A percentile compares a stretch with the other conserved stretches of the same genome.
These are phyloP conservation scores for Falco naumanni DNA, from an alignment of 2,797 vertebrate genomes.

Conservation along the genomic window DNA sequence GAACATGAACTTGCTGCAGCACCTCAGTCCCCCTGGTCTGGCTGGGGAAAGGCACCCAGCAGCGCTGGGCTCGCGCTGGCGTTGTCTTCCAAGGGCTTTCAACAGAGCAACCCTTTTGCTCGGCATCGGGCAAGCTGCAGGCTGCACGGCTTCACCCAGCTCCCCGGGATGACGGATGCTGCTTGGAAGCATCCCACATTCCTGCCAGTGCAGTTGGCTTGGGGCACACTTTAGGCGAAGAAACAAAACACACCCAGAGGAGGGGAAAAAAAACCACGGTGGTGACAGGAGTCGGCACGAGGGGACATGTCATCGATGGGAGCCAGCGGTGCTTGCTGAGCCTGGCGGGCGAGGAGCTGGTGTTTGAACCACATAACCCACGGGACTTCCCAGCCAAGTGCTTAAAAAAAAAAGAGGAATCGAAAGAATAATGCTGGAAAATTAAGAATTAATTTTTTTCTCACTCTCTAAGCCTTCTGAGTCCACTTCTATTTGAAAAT, in stretches of 20 bases:
- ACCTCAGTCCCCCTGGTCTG: not conserved
- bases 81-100: not conserved
- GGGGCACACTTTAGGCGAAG: not conserved
- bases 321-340: not conserved
- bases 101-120: not conserved
- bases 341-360: not conserved
- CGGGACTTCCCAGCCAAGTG: rapidly evolving
- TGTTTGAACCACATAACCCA: not conserved
- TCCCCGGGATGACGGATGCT: not conserved
- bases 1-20: not conserved
- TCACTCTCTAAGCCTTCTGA: rapidly evolving
- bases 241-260: not conserved
- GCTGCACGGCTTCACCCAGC: not conserved
- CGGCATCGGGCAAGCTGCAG: rapidly evolving
- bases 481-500: rapidly evolving
- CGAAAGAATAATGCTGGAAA: not conserved
- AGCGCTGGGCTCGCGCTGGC: not conserved
- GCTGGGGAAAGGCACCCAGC: not conserved
- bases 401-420: not conserved
- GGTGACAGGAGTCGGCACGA: not conserved
- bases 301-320: rapidly evolving
- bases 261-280: not conserved
- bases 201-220: not conserved
- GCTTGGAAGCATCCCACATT: not conserved
- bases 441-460: rapidly evolving